Evolutionary conservation across 2,797 vertebrate genomes (phyloP).

Genomic region (Cetoscarus ocellatus): DNA sequence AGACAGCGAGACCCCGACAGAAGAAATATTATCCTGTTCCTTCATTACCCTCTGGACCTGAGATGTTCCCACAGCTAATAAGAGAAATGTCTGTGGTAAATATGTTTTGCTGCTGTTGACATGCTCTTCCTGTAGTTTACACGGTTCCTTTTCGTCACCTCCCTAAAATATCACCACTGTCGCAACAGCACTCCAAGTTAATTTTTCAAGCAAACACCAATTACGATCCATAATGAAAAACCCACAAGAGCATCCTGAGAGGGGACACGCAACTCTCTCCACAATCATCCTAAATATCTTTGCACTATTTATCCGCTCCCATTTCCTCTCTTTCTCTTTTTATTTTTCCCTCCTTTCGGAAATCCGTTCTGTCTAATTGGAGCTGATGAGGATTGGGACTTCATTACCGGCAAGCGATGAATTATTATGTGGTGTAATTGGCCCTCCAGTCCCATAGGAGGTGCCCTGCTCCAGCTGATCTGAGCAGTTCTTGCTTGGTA

Average conservation of each 20-base stretch:
- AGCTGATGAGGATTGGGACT: conserved; percentile 82
- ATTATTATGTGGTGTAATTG: conserved; percentile 87
- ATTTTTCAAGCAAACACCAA: conserved; percentile 88
- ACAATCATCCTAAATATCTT: conserved; percentile 81
- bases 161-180: conserved; percentile 67
- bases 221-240: conserved; percentile 87
- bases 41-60: conserved; percentile 63
- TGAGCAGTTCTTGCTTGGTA: conserved; percentile 59
- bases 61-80: conserved; percentile 59
- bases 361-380: conserved; percentile 83
- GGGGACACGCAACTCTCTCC: conserved; percentile 71
- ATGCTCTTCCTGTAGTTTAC: conserved; percentile 30
- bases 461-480: conserved; percentile 82
- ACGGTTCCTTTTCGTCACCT: conserved; percentile 48
- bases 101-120: conserved; percentile 19
- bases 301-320: conserved; percentile 51
- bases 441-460: conserved; percentile 84
- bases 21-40: conserved; percentile 62
- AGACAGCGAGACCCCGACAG: conserved; percentile 57
- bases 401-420: conserved; percentile 81
- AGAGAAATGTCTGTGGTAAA: conserved; percentile 55
- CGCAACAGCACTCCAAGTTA: conserved; percentile 72
- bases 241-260: conserved; percentile 67
- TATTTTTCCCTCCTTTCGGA: conserved; percentile 47
- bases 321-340: conserved; percentile 45